These are phyloP conservation scores for Nomada ferruginata DNA, from an alignment of 2,888 invertebrate species.

Conservation along the genomic window DNA sequence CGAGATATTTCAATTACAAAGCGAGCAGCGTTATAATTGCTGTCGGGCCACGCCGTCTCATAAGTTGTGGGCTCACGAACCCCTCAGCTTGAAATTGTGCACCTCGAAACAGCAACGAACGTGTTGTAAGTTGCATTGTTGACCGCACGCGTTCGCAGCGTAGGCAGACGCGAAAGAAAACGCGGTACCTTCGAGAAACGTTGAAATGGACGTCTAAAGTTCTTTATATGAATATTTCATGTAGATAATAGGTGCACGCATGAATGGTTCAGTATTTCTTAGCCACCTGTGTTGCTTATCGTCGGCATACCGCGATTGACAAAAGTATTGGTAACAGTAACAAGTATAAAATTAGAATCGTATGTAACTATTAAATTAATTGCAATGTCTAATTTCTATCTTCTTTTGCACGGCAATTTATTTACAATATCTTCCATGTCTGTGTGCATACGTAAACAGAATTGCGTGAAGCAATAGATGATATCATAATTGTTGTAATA, in stretches of 20 bases:
- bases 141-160: constrained; percentile 18
- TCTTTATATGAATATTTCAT: constrained; percentile 4
- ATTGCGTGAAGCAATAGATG: too few species aligned
- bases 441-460: too few species aligned
- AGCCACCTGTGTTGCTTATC: too few species aligned
- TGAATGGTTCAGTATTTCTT: too few species aligned
- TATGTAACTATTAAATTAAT: too few species aligned
- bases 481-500: too few species aligned
- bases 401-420: too few species aligned
- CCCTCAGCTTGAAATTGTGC: constrained; percentile 3
- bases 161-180: constrained; percentile 24
- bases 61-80: constrained; percentile 69
- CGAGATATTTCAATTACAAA: constrained; percentile 80
- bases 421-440: too few species aligned
- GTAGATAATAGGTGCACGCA: not conserved
- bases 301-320: too few species aligned
- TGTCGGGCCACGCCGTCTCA: constrained; percentile 64
- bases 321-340: too few species aligned
- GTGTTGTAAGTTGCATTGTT: constrained; percentile 26
- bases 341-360: too few species aligned
- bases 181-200: constrained; percentile 21
- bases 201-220: not conserved
- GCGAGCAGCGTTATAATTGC: constrained; percentile 68
- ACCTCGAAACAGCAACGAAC: constrained; percentile 32
- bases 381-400: too few species aligned